A percentile compares a stretch with the other conserved stretches of the same genome.
Conservation (phyloP, 2,888 invertebrate species). For the Pheosia gnoma region DNA sequence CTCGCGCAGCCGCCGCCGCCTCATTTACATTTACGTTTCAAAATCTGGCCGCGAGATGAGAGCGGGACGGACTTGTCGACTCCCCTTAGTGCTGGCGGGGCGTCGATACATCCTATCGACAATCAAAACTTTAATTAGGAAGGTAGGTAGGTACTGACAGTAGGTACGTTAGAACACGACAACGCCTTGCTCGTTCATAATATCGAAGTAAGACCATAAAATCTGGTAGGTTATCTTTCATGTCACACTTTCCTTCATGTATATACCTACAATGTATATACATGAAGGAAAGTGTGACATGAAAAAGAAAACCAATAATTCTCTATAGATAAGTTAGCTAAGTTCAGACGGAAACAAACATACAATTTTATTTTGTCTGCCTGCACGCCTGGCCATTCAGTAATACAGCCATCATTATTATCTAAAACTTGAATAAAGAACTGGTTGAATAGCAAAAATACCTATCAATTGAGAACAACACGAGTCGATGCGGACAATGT, state of each 20-base stretch:
- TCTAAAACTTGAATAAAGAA: too few species aligned
- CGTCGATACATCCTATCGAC: slow-evolving; percentile 49
- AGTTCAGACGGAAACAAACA: neutral
- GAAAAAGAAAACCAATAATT: neutral
- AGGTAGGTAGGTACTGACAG: neutral
- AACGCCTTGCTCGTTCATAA: too few species aligned
- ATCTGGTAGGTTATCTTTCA: too few species aligned
- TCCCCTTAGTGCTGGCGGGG: slow-evolving; percentile 55
- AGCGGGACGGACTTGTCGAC: slow-evolving; percentile 44
- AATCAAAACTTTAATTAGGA: slow-evolving; percentile 24
- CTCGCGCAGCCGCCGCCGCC: slow-evolving; percentile 42
- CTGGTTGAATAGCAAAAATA: too few species aligned
- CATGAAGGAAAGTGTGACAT: too few species aligned
- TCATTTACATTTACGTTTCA: slow-evolving; percentile 76
- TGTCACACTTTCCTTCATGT: too few species aligned
- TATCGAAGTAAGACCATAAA: too few species aligned
- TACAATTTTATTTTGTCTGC: too few species aligned
- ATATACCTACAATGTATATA: too few species aligned
- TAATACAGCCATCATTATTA: too few species aligned
- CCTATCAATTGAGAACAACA: slow-evolving; percentile 5
- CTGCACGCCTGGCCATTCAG: too few species aligned
- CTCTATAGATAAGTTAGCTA: neutral
- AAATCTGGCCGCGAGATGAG: slow-evolving; percentile 65
- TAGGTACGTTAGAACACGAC: too few species aligned
- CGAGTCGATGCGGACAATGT: slow-evolving; percentile 13